Evolutionary conservation across 2,113 vertebrate genomes (phyloP), one percentile per base, ranked within the genome.

Genomic region (Trichomycterus rosablanca): DNA sequence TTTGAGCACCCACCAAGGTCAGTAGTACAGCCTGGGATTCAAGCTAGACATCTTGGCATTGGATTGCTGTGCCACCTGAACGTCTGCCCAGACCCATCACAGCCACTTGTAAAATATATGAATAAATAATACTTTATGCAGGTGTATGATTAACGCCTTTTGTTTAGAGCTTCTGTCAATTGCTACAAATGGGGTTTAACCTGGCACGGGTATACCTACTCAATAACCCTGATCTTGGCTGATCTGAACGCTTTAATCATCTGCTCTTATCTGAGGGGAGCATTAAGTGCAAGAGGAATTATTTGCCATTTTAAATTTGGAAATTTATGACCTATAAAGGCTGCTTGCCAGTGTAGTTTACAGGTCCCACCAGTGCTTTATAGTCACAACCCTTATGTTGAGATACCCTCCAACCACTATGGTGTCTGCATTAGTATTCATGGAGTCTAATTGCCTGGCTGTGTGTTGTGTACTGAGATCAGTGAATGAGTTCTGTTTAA

Each of bases 261-360:
- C 24, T 19, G 43, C 37, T 19, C 58, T 50, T 50, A 43, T 63
- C 8, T 19, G 20, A 63, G 44, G 20, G 20, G 20, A 18, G 34
- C 35, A 59, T 66, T 46, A 69, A 63, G 23, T 43, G 46, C 46
- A 24, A 16, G 22, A 45, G 54, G 44, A 60, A 70, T 70, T 59
- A 70, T 70, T 63, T 60, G 55, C 54, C 67, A 59, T 72, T 75
- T 42, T 59, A 59, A 67, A 60, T 69, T 43, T 52, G 16, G 63
- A 14, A 24, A 70, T 64, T 55, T 66, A 72, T 67, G 44, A 54
- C 24, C 61, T 50, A 39, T 75, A 64, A 75, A 75, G 19, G 45
- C 50, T 64, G 40, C 22, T 28, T 26, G 46, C 34, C 15, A 35
- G 45, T 67, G 16, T 49, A 28, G 42, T 60, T 74, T 58, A 71